Evolutionary conservation across 2,113 vertebrate species (phyloP).

Genomic region (Tichodroma muraria): DNA sequence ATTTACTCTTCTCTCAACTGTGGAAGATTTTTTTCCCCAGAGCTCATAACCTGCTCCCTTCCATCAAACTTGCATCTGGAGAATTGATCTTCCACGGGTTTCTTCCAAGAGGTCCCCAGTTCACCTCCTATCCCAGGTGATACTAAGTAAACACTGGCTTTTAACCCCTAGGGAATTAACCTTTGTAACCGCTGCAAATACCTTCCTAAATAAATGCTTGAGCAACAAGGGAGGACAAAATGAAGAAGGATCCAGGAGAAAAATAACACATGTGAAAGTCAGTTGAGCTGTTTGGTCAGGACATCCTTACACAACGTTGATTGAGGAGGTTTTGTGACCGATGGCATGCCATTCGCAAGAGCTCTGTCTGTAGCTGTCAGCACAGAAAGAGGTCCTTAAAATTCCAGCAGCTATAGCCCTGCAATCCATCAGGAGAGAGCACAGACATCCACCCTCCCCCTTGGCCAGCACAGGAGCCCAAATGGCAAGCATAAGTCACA

Average conservation of each 20-base stretch:
- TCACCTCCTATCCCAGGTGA: background rate
- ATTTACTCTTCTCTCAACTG: background rate
- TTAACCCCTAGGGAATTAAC: background rate
- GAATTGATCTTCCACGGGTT: rapidly evolving
- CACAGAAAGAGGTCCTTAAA: constrained; percentile 44
- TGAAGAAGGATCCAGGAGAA: background rate
- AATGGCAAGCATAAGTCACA: constrained; percentile 55
- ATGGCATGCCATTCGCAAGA: constrained; percentile 4
- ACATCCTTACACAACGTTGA: background rate
- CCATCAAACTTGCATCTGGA: background rate
- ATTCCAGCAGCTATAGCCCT: constrained; percentile 52
- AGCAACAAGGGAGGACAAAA: background rate
- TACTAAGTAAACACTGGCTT: background rate
- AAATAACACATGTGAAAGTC: background rate
- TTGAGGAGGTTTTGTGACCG: background rate
- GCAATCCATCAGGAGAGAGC: constrained; percentile 50
- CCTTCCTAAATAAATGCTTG: background rate
- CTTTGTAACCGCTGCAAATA: background rate
- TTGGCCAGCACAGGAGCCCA: constrained; percentile 30
- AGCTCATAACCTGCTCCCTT: background rate
- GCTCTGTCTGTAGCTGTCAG: constrained; percentile 23
- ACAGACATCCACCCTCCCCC: constrained; percentile 29
- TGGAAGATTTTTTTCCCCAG: background rate
- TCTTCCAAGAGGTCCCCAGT: background rate
- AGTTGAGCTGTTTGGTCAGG: background rate